phyloP scores from a whole-genome alignment of 1,140 invertebrate species.

The Phenacoccus solenopsis region DNA sequence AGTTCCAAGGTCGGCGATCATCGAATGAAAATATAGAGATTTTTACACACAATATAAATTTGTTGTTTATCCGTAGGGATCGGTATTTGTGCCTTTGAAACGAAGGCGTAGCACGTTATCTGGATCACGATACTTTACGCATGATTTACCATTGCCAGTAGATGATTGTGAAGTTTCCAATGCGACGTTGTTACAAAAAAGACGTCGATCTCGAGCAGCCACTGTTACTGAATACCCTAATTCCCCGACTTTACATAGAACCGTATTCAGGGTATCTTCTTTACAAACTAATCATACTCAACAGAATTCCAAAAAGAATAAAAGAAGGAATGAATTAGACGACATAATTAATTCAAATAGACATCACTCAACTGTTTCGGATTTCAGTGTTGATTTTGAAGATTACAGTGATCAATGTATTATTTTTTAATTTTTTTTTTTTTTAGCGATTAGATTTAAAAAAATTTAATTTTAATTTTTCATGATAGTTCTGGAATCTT shows the following conservation, averaged over 20 bases:
- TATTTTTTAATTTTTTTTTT: too few species aligned
- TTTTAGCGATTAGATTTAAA: too few species aligned
- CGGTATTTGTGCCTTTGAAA: slow-evolving; percentile 32
- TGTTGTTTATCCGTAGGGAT: neutral
- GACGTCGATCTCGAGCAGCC: slow-evolving; percentile 19
- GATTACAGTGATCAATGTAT: neutral
- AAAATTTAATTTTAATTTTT: too few species aligned
- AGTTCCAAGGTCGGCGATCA: neutral
- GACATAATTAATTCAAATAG: neutral
- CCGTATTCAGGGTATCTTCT: slow-evolving; percentile 28
- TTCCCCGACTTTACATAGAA: neutral
- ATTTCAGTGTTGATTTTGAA: slow-evolving; percentile 16
- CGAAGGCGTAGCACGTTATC: slow-evolving; percentile 34
- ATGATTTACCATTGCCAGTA: slow-evolving; percentile 44
- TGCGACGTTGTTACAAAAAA: slow-evolving; percentile 12
- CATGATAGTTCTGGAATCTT: neutral
- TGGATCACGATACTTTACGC: slow-evolving; percentile 44
- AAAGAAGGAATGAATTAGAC: neutral
- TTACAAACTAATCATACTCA: slow-evolving; percentile 26
- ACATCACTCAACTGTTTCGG: neutral
- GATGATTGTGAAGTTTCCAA: slow-evolving; percentile 39
- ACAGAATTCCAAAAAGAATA: neutral
- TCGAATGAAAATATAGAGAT: neutral
- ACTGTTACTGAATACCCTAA: slow-evolving; percentile 7
- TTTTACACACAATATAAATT: neutral